phyloP scores from a whole-genome alignment of 2,797 vertebrate species.

The Tokudaia muenninki region DNA sequence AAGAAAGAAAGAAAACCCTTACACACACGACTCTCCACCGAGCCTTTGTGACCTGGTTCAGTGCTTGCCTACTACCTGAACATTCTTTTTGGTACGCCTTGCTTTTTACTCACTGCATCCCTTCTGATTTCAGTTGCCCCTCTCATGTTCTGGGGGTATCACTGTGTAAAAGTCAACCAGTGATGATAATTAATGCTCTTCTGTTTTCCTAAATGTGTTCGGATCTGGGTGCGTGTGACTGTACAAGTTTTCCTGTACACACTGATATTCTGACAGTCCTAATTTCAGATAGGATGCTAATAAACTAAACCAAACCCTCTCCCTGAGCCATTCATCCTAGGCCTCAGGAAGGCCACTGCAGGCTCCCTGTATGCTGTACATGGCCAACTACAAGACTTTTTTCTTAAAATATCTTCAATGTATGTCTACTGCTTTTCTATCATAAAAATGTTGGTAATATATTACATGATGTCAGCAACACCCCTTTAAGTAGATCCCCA shows the following conservation, averaged over 20 bases:
- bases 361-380: background rate
- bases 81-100: background rate
- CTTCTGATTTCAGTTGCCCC: no score
- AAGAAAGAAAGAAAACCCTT: background rate
- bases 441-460: conserved; percentile 2
- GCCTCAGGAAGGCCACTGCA: background rate
- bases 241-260: background rate
- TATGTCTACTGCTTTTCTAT: background rate
- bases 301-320: background rate
- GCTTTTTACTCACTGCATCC: background rate
- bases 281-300: background rate
- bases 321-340: no score
- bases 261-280: background rate
- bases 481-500: background rate
- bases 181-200: background rate
- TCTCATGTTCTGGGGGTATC: background rate
- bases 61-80: background rate
- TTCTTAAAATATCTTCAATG: background rate
- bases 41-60: background rate
- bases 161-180: background rate
- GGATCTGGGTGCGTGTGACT: background rate
- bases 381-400: background rate
- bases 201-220: background rate
- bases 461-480: background rate
- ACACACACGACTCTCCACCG: background rate